These are phyloP conservation scores for Mesocentrotus franciscanus DNA, from an alignment of 53 echinoderm and acorn worm species.

Conservation along the genomic window DNA sequence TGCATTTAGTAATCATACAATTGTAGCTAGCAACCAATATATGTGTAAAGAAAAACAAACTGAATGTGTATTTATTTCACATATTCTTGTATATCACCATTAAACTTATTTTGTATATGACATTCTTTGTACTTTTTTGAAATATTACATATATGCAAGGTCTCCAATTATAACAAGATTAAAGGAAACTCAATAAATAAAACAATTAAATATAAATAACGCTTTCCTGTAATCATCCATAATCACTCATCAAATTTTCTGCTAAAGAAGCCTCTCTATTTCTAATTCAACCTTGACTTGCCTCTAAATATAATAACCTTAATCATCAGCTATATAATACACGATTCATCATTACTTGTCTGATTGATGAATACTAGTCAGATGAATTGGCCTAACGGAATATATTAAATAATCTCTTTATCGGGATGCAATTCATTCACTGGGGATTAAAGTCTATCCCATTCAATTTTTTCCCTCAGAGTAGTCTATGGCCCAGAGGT, in stretches of 20 bases:
- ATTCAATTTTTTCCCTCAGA: neutral
- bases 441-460: constrained; percentile 33
- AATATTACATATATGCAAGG: no score
- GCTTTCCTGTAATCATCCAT: neutral
- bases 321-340: neutral
- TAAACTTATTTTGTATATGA: no score
- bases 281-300: neutral
- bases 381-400: constrained; percentile 42
- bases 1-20: no score
- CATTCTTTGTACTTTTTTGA: no score
- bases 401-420: constrained; percentile 47
- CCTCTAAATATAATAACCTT: neutral
- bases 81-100: no score
- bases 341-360: neutral
- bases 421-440: constrained; percentile 43
- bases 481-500: constrained; percentile 13
- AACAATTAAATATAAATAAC: neutral
- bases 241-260: neutral
- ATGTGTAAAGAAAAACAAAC: no score
- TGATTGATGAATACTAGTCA: constrained; percentile 4
- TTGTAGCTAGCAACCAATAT: no score
- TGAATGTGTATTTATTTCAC: no score
- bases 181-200: neutral
- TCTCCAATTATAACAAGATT: neutral
- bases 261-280: neutral